Conservation (phyloP, 2,113 vertebrate genomes). For the Paratilapia polleni region DNA sequence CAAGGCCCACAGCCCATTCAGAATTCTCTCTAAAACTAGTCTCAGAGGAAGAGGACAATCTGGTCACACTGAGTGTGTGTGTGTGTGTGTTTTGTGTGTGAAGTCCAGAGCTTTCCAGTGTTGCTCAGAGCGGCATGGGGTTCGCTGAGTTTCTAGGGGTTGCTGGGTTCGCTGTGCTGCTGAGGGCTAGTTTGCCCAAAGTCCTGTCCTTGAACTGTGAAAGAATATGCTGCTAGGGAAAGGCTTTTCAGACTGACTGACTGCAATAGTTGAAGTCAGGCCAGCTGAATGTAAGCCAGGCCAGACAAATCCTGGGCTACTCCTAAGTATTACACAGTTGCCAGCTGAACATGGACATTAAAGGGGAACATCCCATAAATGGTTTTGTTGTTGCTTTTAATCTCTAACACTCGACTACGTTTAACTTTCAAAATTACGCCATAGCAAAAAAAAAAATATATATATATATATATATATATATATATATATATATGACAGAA, state of each 20-base stretch:
- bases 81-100: constrained; percentile 34
- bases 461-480: too few species aligned
- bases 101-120: constrained; percentile 66
- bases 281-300: constrained; percentile 73
- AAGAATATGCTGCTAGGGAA: constrained; percentile 72
- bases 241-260: constrained; percentile 74
- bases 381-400: constrained; percentile 49
- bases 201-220: constrained; percentile 79
- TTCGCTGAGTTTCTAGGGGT: constrained; percentile 77
- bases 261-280: constrained; percentile 72
- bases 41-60: constrained; percentile 39
- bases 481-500: too few species aligned
- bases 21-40: constrained; percentile 40
- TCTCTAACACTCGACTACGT: constrained; percentile 6
- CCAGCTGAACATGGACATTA: constrained; percentile 33
- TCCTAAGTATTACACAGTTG: constrained; percentile 55
- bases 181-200: constrained; percentile 70
- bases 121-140: constrained; percentile 65
- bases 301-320: constrained; percentile 69
- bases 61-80: constrained; percentile 33
- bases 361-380: constrained; percentile 39
- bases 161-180: constrained; percentile 72
- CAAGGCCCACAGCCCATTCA: constrained; percentile 40
- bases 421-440: constrained; percentile 25
- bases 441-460: neutral